Conservation (phyloP, 2,888 invertebrate species). For the Plagodis pulveraria region DNA sequence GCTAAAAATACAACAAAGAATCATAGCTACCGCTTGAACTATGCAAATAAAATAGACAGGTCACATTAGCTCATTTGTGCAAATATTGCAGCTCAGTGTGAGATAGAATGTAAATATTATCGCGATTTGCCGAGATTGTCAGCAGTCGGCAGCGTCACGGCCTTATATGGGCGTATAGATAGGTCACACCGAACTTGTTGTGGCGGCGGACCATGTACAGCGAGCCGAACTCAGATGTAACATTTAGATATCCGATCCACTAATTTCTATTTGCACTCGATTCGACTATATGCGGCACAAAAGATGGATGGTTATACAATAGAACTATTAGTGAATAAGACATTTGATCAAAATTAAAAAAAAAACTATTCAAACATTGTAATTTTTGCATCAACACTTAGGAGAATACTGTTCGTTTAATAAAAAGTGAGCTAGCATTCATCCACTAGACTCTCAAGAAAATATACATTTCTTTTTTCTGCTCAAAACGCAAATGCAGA, state of each 20-base stretch:
- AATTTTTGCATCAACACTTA: too few species aligned
- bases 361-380: too few species aligned
- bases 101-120: conserved; percentile 67
- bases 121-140: conserved; percentile 65
- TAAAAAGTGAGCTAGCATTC: too few species aligned
- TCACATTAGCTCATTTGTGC: conserved; percentile 30
- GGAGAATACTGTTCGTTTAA: too few species aligned
- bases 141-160: conserved; percentile 60
- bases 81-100: conserved; percentile 55
- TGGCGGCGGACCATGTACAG: conserved; percentile 60
- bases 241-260: conserved; percentile 30
- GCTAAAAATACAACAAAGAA: not conserved
- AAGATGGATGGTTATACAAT: too few species aligned
- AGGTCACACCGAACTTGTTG: conserved; percentile 58
- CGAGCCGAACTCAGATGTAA: conserved; percentile 42
- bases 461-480: too few species aligned
- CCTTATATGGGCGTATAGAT: conserved; percentile 70
- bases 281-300: too few species aligned
- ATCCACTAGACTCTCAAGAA: too few species aligned
- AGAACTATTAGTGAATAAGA: too few species aligned
- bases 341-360: too few species aligned
- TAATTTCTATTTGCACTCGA: conserved; percentile 33
- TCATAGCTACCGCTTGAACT: conserved; percentile 8
- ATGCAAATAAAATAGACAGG: conserved; percentile 19
- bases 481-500: too few species aligned